These are phyloP conservation scores for Tadarida brasiliensis DNA, from an alignment of 2,797 vertebrate genomes.

Conservation along the genomic window DNA sequence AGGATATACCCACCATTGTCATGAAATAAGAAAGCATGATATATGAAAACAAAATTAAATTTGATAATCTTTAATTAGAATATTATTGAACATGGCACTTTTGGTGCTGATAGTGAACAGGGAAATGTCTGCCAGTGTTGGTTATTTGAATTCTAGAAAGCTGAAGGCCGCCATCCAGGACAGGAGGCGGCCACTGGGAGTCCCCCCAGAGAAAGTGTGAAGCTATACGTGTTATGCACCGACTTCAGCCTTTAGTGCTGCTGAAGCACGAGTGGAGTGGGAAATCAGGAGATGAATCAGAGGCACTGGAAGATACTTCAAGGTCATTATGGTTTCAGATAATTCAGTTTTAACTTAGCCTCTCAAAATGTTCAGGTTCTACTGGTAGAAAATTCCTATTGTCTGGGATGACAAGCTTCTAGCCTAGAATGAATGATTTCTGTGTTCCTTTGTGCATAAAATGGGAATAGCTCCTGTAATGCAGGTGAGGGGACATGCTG, in stretches of 20 bases:
- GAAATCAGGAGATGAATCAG: not conserved
- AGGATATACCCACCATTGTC: not conserved
- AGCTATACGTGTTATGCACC: accelerated
- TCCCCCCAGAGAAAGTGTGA: not conserved
- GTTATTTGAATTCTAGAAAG: not conserved
- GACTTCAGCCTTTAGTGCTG: not conserved
- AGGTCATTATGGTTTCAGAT: not conserved
- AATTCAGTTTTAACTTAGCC: not conserved
- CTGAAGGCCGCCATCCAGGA: not conserved
- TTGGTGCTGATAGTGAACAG: not conserved
- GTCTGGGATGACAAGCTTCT: not conserved
- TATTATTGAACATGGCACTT: not conserved
- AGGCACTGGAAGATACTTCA: not conserved
- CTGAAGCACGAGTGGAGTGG: not conserved
- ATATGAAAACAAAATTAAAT: conserved; percentile 4
- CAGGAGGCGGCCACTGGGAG: not conserved
- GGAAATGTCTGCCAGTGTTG: not conserved
- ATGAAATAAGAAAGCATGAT: not conserved
- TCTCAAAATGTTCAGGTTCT: not conserved
- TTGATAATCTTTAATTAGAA: not conserved
- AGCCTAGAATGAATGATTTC: not conserved
- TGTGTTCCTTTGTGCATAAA: not conserved
- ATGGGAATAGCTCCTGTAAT: not conserved
- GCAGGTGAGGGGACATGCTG: not conserved
- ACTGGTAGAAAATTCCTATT: not conserved